These are phyloP conservation scores for Villa cingulata DNA, from an alignment of 2,888 invertebrate species.

Conservation along the genomic window DNA sequence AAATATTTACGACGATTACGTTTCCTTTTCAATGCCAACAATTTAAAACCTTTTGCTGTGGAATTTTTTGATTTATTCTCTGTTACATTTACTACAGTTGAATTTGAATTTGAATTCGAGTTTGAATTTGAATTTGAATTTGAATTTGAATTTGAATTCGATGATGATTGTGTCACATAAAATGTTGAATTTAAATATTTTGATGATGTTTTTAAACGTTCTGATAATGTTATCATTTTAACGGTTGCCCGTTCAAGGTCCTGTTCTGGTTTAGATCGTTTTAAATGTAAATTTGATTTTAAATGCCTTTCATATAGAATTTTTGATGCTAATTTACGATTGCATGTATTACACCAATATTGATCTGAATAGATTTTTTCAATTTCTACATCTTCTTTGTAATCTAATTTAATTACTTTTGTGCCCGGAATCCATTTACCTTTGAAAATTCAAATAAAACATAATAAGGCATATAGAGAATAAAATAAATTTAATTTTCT, in stretches of 20 bases:
- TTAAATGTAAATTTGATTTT: conserved; percentile 56
- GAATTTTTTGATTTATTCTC: conserved; percentile 21
- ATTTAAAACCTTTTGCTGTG: conserved; percentile 10
- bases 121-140: conserved; percentile 5
- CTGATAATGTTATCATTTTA: neutral
- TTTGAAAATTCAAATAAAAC: conserved; percentile 34
- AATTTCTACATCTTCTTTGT: conserved; percentile 38
- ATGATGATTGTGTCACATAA: conserved; percentile 16
- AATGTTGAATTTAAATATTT: conserved; percentile 31
- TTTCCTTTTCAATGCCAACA: conserved; percentile 25
- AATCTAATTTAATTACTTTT: conserved; percentile 41
- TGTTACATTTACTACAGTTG: too few species aligned
- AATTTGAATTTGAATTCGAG: conserved; percentile 15
- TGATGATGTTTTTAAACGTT: conserved; percentile 32
- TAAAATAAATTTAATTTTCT: too few species aligned
- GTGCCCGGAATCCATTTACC: conserved; percentile 72
- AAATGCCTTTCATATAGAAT: conserved; percentile 64
- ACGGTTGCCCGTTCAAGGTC: conserved; percentile 50
- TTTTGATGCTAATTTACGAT: conserved; percentile 58
- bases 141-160: neutral
- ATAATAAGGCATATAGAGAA: too few species aligned
- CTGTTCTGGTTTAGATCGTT: conserved; percentile 49
- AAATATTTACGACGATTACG: conserved; percentile 45
- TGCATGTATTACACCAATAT: conserved; percentile 72
- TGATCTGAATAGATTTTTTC: conserved; percentile 37